Conservation (phyloP, 2,113 vertebrate genomes). For the Lipophrys pholis region DNA sequence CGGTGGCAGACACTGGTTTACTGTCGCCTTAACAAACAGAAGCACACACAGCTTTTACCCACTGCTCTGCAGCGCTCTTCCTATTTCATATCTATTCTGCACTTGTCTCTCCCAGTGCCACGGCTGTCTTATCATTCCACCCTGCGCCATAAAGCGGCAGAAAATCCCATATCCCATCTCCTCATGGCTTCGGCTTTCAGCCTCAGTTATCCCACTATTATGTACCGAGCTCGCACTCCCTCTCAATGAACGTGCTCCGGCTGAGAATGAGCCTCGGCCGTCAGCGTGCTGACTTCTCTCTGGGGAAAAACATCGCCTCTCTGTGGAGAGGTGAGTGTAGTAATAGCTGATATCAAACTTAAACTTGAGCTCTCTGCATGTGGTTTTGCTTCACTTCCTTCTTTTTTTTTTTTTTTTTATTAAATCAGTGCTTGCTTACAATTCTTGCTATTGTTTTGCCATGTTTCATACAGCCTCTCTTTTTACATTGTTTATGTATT, state of each 20-base stretch:
- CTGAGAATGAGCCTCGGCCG: conserved; percentile 33
- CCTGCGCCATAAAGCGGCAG: conserved; percentile 48
- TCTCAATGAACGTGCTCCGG: conserved; percentile 41
- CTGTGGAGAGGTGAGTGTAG: conserved; percentile 26
- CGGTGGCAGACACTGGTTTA: conserved; percentile 6
- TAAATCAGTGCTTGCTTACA: too few relatives aligned
- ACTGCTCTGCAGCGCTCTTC: background rate
- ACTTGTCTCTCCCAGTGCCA: conserved; percentile 38
- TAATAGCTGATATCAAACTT: conserved; percentile 26
- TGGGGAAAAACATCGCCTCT: conserved; percentile 36
- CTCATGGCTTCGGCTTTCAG: conserved; percentile 57
- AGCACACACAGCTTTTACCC: background rate
- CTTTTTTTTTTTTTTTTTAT: too few relatives aligned
- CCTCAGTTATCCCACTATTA: conserved; percentile 64
- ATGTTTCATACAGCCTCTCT: background rate
- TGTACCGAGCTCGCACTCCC: conserved; percentile 40
- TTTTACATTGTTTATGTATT: background rate
- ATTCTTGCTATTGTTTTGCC: too few relatives aligned
- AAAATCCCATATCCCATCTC: conserved; percentile 64
- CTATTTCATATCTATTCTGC: conserved; percentile 45
- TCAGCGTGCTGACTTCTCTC: conserved; percentile 29
- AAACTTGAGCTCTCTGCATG: background rate
- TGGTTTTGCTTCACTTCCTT: conserved; percentile 8
- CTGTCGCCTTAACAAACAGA: conserved; percentile 27
- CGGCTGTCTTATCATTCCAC: conserved; percentile 57